Base-by-base conservation (phyloP, 2,888 invertebrate genomes). In the Xylocampa areola region DNA sequence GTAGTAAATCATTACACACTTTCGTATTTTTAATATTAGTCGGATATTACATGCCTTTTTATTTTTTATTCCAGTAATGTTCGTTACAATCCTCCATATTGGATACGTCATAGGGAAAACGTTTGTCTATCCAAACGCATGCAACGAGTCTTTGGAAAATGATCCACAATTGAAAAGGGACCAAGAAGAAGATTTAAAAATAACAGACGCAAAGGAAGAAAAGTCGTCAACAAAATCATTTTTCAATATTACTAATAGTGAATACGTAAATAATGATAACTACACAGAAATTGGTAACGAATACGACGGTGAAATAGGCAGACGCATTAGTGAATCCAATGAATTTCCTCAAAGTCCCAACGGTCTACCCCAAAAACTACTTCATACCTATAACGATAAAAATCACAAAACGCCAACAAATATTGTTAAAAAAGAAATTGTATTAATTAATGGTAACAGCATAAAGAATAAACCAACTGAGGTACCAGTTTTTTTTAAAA, bases 61-160 rank as follows among this genome's bases (percentile, higher is more conserved):
- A 2, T 50, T 32, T 43, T 29, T 4, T 43, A n/a, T 68, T 61
- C 0, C 47, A 64, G 64, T 23, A 1, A 27, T 7, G 30, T 21
- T 48, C n/a, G 11, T 64, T 7, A 4, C 68, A 8, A 0, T 30
- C 1, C 23, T 52, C n/a, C 47, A 61, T 25, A 16, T 44, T 6
- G 52, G 13, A 11, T 27, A 48, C 30, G 43, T n/a, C 17, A 5
- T 33, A 14, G 32, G 52, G 0, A 64, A 52, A 2, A 16, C 47
- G 1, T 23, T 64, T 35, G 29, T 43, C 7, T 13, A 14, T 2
- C 2, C 33, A 2, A 10, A 10, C 2, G n/a, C 21, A 1, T 68
- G 65, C 16, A 36, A 33, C 2, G 32, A 45, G 2, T 29, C 54
- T 0, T 0, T 1, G 0, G 29, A 36, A 23, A 36, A 36, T 13